These are phyloP conservation scores for Sebastes trivittatus DNA, from an alignment of 2,797 vertebrate genomes.

Conservation along the genomic window DNA sequence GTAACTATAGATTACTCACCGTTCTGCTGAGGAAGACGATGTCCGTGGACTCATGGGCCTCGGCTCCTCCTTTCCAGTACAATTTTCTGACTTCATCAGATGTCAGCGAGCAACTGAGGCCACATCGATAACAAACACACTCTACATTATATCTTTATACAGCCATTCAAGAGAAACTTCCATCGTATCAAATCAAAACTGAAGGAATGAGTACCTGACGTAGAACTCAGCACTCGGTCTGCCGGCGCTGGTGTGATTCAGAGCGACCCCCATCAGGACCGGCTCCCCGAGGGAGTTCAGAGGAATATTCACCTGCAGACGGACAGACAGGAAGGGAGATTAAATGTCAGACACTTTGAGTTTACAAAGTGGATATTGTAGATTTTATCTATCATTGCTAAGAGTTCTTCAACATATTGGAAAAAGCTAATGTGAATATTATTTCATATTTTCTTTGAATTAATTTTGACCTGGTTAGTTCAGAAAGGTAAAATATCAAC, in stretches of 20 bases:
- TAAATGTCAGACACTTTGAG: not conserved
- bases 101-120: slow-evolving; percentile 85
- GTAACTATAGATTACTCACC: slow-evolving; percentile 58
- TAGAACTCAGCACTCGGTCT: slow-evolving; percentile 91
- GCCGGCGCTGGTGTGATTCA: slow-evolving; percentile 90
- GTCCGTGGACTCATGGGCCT: slow-evolving; percentile 90
- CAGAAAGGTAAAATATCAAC: not conserved
- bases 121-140: not conserved
- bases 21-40: slow-evolving; percentile 84
- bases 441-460: not conserved
- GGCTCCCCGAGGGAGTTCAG: slow-evolving; percentile 83
- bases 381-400: not conserved
- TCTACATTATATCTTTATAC: not conserved
- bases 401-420: not conserved
- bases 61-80: slow-evolving; percentile 88
- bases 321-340: not conserved
- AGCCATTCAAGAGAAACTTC: not conserved
- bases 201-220: slow-evolving; percentile 79
- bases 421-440: not conserved
- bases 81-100: slow-evolving; percentile 83
- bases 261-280: slow-evolving; percentile 86
- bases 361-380: not conserved
- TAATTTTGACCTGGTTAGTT: fast-evolving
- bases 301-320: slow-evolving; percentile 88
- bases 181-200: not conserved